Conservation (phyloP, 2,888 invertebrate species). For the Spodoptera picta region DNA sequence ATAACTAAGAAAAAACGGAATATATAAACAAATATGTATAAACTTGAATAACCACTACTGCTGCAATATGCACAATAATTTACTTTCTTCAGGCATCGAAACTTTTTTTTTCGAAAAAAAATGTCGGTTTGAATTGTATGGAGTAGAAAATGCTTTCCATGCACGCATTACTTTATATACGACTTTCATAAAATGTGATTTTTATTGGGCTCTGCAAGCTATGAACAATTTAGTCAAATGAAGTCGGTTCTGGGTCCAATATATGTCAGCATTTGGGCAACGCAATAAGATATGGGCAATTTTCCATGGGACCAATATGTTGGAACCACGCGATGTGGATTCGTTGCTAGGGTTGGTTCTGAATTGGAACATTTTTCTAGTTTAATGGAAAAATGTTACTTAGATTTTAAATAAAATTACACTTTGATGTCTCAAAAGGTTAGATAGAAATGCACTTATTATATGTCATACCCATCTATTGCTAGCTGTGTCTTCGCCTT, state of each 20-base stretch:
- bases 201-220: slow-evolving; percentile 29
- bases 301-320: slow-evolving; percentile 38
- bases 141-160: slow-evolving; percentile 32
- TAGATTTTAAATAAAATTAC: no score
- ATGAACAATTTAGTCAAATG: slow-evolving; percentile 36
- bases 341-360: no score
- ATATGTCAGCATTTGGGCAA: slow-evolving; percentile 31
- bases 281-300: slow-evolving; percentile 36
- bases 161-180: slow-evolving; percentile 26
- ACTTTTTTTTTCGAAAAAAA: slow-evolving; percentile 31
- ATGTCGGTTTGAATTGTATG: slow-evolving; percentile 8
- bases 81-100: slow-evolving; percentile 6
- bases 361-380: no score
- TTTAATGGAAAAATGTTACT: no score
- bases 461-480: no score
- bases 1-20: no score
- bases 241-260: slow-evolving; percentile 30
- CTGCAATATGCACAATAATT: slow-evolving; percentile 11
- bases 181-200: slow-evolving; percentile 33
- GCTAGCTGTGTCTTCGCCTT: no score
- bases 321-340: slow-evolving; percentile 27
- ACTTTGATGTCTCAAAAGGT: no score
- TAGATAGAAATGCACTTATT: no score
- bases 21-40: background rate
- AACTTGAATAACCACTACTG: slow-evolving; percentile 3